phyloP scores from a whole-genome alignment of 2,797 vertebrate species.

The Galagoides demidoff region DNA sequence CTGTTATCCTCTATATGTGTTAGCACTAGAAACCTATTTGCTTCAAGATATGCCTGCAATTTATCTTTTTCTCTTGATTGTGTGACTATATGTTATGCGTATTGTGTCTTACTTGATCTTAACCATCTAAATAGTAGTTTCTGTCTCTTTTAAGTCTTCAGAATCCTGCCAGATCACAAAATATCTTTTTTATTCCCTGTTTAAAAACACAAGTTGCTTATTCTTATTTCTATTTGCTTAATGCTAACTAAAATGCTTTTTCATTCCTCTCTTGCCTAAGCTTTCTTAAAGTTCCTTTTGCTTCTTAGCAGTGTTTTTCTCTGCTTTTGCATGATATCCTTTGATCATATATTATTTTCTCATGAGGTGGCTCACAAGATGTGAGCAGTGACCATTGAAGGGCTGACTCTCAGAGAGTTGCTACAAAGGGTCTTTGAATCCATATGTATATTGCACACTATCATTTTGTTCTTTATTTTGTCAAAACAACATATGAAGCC shows the following conservation, averaged over 20 bases:
- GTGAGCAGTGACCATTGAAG: neutral
- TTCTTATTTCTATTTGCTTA: neutral
- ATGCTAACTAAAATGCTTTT: neutral
- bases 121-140: neutral
- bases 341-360: slow-evolving; percentile 24
- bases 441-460: neutral
- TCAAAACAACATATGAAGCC: neutral
- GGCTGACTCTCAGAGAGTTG: neutral
- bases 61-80: neutral
- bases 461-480: slow-evolving; percentile 43
- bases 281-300: neutral
- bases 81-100: neutral
- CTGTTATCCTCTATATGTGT: neutral
- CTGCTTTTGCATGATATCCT: neutral
- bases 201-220: neutral
- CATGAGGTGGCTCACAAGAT: neutral
- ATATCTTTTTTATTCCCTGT: neutral
- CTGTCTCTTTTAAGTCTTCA: neutral
- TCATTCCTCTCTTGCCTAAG: neutral
- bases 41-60: neutral
- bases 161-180: neutral
- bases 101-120: neutral
- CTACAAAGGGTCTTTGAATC: neutral
- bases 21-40: neutral
- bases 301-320: neutral